Evolutionary conservation across 2,797 vertebrate species (phyloP).

Genomic region (Sternarchorhynchus goeldii): DNA sequence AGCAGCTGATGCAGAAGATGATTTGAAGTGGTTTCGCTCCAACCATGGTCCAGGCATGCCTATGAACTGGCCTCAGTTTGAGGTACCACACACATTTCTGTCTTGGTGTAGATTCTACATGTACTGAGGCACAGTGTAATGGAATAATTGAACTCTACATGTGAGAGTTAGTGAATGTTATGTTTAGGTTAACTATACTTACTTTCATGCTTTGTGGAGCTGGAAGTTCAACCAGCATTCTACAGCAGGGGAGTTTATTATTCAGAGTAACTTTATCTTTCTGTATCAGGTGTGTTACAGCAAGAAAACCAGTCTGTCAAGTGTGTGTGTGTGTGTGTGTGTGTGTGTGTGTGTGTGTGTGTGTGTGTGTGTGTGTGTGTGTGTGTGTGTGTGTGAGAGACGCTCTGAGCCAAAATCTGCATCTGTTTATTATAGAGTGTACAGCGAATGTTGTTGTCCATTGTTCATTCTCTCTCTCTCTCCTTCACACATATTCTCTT

Average conservation of each 20-base stretch:
- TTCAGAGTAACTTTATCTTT: slow-evolving; percentile 8
- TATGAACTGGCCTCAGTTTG: slow-evolving; percentile 99
- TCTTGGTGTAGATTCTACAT: not conserved
- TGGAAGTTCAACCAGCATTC: not conserved
- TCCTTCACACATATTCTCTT: not conserved
- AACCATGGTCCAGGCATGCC: slow-evolving; percentile 95
- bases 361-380: too few relatives aligned
- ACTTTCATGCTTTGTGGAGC: not conserved
- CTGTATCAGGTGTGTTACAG: not conserved
- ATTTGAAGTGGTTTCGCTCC: slow-evolving; percentile 91
- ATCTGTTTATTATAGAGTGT: slow-evolving; percentile 14
- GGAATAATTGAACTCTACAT: too few relatives aligned
- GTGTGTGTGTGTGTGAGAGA: too few relatives aligned
- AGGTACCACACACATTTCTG: slow-evolving; percentile 75
- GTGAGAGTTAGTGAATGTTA: too few relatives aligned
- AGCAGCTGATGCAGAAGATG: slow-evolving; percentile 86
- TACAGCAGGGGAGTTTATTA: not conserved
- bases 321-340: not conserved
- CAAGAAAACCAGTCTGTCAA: slow-evolving; percentile 27
- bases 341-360: slow-evolving; percentile 3
- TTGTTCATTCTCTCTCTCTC: not conserved
- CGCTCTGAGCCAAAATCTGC: not conserved
- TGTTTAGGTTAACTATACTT: too few relatives aligned
- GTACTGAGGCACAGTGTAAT: not conserved
- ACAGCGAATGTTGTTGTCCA: not conserved